phyloP scores from a whole-genome alignment of 2,888 invertebrate species.

The Gari tellinella region DNA sequence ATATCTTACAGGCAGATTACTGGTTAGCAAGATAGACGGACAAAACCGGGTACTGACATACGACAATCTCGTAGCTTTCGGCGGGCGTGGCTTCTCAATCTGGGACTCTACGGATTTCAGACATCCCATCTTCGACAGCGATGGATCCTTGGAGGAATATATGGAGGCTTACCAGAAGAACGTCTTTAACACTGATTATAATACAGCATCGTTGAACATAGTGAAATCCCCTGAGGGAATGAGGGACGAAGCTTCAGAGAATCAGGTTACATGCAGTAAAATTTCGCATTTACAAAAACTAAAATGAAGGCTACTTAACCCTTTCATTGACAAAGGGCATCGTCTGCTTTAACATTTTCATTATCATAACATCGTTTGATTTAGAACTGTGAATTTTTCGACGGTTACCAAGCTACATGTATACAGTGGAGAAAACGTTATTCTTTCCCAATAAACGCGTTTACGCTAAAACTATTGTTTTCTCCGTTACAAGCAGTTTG shows the following conservation, averaged over 20 bases:
- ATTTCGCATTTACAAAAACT: too few relatives aligned
- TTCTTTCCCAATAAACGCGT: too few relatives aligned
- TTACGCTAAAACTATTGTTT: too few relatives aligned
- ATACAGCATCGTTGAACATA: conserved; percentile 31
- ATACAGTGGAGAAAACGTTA: too few relatives aligned
- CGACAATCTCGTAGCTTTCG: conserved; percentile 54
- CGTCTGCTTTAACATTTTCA: too few relatives aligned
- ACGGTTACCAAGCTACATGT: too few relatives aligned
- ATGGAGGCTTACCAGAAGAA: conserved; percentile 45
- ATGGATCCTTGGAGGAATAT: conserved; percentile 61
- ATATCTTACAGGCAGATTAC: conserved; percentile 56
- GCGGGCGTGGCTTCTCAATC: conserved; percentile 69
- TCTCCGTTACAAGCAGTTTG: too few relatives aligned
- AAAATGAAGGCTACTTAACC: too few relatives aligned
- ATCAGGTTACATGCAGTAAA: too few relatives aligned
- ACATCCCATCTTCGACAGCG: conserved; percentile 57
- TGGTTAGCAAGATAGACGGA: conserved; percentile 56
- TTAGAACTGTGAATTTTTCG: too few relatives aligned
- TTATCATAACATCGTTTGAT: too few relatives aligned
- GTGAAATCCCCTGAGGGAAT: conserved; percentile 63
- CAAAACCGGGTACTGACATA: conserved; percentile 32
- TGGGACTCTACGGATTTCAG: conserved; percentile 56
- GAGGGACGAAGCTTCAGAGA: conserved; percentile 59
- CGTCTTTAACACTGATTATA: conserved; percentile 66
- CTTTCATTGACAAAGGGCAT: too few relatives aligned